Base-by-base conservation (phyloP, 2,113 vertebrate genomes). In the Marcusenius ussheri region DNA sequence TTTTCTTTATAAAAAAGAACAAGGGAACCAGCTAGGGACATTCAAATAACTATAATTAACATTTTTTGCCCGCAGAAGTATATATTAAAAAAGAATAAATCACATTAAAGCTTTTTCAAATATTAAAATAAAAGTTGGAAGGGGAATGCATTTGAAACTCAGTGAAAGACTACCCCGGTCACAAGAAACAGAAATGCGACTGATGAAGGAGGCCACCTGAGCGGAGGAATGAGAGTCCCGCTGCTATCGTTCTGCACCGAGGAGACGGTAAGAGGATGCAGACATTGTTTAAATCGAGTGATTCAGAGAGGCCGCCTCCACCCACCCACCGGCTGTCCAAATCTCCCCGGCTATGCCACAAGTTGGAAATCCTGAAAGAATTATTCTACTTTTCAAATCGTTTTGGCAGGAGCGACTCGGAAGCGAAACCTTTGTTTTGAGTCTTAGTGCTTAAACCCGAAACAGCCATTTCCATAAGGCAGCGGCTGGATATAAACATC, bases 21-120 rank as follows among this genome's bases (percentile, higher is more conserved):
- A 17, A 42, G 35, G 35, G 74, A 56, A 53, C 85, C 85, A 42
- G n/a, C 85, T 56, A 35, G 50, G 85, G 85, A 87, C 49, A 53
- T 56, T 87, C 31, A 87, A 87, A 87, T 87, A 87, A 87, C 85
- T 87, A 87, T 87, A 53, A 87, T 87, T 87, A 87, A 53, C 85
- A 87, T 87, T 87, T 50, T 84, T 56, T 56, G 49, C 85, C 85
- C 39, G 31, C 47, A 53, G 47, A 87, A 31, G 50, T 47, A 56
- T 80, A 21, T 42, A 80, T 80, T 56, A 4, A 53, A 27, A 35
- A 87, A 53, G 31, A 87, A 51, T 87, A 87, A 87, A 87, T n/a
- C n/a, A n/a, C 85, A 53, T 53, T 53, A 87, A 87, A 56, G 49
- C 50, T 84, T 84, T 47, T 84, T 84, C 83, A 84, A 84, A 84